Evolutionary conservation across 2,113 vertebrate species (phyloP), one percentile per base, ranked within the genome.

Genomic region (Anhinga anhinga): DNA sequence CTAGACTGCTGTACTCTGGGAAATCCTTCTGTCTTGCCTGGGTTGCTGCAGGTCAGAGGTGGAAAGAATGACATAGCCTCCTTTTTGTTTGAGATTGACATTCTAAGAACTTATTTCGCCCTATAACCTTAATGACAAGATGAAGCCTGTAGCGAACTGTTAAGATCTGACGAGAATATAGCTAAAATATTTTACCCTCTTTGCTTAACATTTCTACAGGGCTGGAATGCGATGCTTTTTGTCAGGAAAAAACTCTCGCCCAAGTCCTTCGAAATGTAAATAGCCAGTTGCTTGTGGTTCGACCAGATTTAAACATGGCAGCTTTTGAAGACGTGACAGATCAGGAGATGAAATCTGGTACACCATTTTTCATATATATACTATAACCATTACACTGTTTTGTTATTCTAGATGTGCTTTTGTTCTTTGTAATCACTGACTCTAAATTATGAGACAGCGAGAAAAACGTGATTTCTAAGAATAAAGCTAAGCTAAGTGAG

Each of bases 141-240:
- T 27, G 4, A 49, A 82, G 3, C 42, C 61, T 27, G 20, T 59
- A 59, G 52, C 4, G 2, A 74, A 38, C 32, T n/a, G 21, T 3
- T 38, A 26, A 6, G 7, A 17, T 16, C n/a, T 53, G 42, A 62
- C 56, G 22, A 38, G 11, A 59, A 9, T 10, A 11, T 23, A 74
- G 40, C 10, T 44, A 2, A 44, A 79, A 22, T 4, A 15, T 3
- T 38, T 63, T 20, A 82, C 52, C 36, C 7, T 55, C 19, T 72
- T 59, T 17, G 14, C 47, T 76, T 90, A 1, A 79, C 20, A 4
- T 91, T 30, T 72, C 45, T 88, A 29, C 44, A 97, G 96, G 94
- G 85, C 88, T 98, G 88, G 97, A 98, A 88, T 94, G 97, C 2
- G 98, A 98, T 94, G 61, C 96, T 55, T 97, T 98, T 7, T 69